phyloP scores from a whole-genome alignment of 1,140 invertebrate species.

The Portunus trituberculatus region DNA sequence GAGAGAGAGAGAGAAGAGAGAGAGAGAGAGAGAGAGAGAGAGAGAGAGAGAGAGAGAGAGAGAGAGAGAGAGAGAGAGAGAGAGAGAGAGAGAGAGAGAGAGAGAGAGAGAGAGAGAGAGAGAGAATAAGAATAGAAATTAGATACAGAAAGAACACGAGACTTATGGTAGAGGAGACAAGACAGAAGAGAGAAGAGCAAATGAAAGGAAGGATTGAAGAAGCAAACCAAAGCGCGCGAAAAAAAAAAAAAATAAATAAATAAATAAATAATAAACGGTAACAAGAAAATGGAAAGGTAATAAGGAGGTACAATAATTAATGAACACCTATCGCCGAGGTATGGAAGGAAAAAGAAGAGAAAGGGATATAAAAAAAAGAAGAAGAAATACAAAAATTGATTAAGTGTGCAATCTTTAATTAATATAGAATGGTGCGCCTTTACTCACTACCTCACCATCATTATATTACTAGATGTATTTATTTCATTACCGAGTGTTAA shows the following conservation, averaged over 20 bases:
- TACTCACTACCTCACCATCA: no score
- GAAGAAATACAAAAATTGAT: no score
- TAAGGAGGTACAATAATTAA: no score
- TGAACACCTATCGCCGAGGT: not conserved
- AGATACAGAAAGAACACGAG: not conserved
- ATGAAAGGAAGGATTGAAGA: no score
- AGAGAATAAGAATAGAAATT: not conserved
- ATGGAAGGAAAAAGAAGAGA: not conserved
- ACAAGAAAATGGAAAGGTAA: no score
- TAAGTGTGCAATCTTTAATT: no score
- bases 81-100: conserved; percentile 25
- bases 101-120: not conserved
- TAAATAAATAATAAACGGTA: not conserved
- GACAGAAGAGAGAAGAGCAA: not conserved
- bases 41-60: not conserved
- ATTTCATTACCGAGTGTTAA: no score
- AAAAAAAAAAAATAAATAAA: not conserved
- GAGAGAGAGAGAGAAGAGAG: no score
- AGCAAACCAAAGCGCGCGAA: not conserved
- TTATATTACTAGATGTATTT: no score
- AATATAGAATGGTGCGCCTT: no score
- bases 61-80: not conserved
- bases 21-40: not conserved
- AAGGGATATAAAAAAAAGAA: not conserved
- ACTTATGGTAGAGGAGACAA: not conserved